Evolutionary conservation across 2,888 invertebrate species (phyloP), one percentile per base, ranked within the genome.

Genomic region (Myopa tessellatipennis): DNA sequence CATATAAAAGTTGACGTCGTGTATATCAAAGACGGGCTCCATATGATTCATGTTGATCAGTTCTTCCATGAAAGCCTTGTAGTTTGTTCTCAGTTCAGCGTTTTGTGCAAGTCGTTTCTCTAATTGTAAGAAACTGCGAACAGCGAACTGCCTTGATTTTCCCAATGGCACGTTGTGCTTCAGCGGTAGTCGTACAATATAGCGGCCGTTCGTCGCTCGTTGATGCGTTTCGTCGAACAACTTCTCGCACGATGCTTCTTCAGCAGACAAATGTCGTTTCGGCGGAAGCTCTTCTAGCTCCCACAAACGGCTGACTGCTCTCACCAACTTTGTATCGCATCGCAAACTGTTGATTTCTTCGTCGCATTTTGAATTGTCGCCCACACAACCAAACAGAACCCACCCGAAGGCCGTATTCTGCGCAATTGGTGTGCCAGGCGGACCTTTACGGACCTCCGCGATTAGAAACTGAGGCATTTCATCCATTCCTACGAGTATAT

Each of bases 401-500:
- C 79, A 77, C 7, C 74, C 79, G 40, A 79, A 67, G 14, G 26
- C 65, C 7, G 79, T 77, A 16, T 76, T 67, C 55, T 79, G 77
- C 7, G 75, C 77, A 16, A 77, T 71, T 16, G 73, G 73, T 14
- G 77, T 78, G 12, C 79, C 79, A 4, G 52, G 34, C 18, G 76
- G 72, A 4, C 77, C 80, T 26, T 77, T 79, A 18, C 71, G 50
- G n/a, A 79, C 4, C 0, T 77, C 81, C 8, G 61, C 6, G 8
- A 65, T 61, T 8, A 80, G 34, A 45, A 80, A 68, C 50, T 79
- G 69, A 5, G 72, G 70, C 40, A 80, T 61, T 45, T 78, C 79
- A 63, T 78, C 80, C 63, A 78, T 68, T 36, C 82, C 77, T 1
- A 81, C 50, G n/a, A 81, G 63, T 12, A 79, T n/a, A 55, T 77